Percentiles rank a stretch among this genome's conserved stretches.
These are phyloP conservation scores for Propsilocerus akamusi DNA, from an alignment of 1,140 invertebrate species.

Conservation along the genomic window DNA sequence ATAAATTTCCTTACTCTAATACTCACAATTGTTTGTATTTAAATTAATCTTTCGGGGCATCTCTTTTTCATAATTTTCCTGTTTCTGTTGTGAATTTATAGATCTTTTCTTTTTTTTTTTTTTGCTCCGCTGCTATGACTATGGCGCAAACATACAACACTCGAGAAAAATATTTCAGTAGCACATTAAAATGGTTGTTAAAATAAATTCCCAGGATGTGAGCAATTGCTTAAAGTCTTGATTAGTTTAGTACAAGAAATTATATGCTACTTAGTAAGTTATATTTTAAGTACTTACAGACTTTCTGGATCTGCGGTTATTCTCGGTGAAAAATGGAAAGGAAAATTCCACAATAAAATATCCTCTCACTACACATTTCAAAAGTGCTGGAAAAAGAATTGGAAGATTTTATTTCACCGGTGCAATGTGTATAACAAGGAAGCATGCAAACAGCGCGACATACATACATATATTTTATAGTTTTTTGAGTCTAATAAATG, in stretches of 20 bases:
- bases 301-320: too few relatives aligned
- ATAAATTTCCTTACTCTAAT: too few relatives aligned
- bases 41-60: too few relatives aligned
- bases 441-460: too few relatives aligned
- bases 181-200: neutral
- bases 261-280: neutral
- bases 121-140: too few relatives aligned
- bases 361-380: neutral
- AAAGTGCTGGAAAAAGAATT: neutral
- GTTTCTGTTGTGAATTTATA: too few relatives aligned
- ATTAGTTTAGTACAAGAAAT: slow-evolving; percentile 1
- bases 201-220: neutral
- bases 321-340: neutral
- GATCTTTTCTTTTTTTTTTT: too few relatives aligned
- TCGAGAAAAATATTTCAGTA: neutral
- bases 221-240: neutral
- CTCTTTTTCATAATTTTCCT: too few relatives aligned
- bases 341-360: slow-evolving; percentile 4
- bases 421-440: neutral
- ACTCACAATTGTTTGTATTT: too few relatives aligned
- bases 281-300: too few relatives aligned
- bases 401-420: neutral
- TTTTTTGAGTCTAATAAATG: neutral
- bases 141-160: too few relatives aligned
- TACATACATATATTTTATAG: too few relatives aligned